phyloP scores from a whole-genome alignment of 2,113 vertebrate genomes.

The Raphicerus campestris region DNA sequence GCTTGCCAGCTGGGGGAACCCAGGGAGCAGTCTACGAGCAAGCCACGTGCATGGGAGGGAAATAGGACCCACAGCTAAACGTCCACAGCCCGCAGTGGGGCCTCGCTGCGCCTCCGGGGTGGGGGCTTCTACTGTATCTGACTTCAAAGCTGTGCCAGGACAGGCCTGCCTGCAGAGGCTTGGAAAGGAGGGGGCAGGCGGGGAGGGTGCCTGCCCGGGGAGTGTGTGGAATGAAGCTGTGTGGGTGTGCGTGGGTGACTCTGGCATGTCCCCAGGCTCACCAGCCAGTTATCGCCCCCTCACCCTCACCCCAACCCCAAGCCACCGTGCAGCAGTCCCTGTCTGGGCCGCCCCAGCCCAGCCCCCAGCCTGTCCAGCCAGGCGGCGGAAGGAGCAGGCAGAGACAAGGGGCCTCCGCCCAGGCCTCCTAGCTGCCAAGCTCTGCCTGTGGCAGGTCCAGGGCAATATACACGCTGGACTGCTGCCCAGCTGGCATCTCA shows the following conservation, averaged over 20 bases:
- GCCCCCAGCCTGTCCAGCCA: not conserved
- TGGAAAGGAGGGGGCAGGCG: rapidly evolving
- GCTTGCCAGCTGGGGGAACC: not conserved
- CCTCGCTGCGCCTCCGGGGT: not conserved
- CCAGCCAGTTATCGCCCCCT: not conserved
- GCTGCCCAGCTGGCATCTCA: not conserved
- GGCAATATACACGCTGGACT: not conserved
- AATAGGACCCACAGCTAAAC: not conserved
- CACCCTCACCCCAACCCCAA: too few species aligned
- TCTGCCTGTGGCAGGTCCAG: not conserved
- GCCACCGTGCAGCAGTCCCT: not conserved
- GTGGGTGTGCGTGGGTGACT: rapidly evolving
- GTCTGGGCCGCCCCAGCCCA: not conserved
- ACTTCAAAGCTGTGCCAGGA: not conserved
- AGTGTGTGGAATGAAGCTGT: not conserved
- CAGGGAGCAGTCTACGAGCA: not conserved
- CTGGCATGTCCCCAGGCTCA: not conserved
- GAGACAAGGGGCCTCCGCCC: not conserved
- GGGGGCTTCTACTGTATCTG: not conserved
- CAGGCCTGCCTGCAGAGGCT: not conserved
- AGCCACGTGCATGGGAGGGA: rapidly evolving
- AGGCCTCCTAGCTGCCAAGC: not conserved
- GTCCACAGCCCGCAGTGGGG: rapidly evolving
- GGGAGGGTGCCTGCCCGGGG: too few species aligned
- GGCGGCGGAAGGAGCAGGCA: not conserved